phyloP scores from a whole-genome alignment of 2,113 vertebrate species.

The Harpagus bidentatus region DNA sequence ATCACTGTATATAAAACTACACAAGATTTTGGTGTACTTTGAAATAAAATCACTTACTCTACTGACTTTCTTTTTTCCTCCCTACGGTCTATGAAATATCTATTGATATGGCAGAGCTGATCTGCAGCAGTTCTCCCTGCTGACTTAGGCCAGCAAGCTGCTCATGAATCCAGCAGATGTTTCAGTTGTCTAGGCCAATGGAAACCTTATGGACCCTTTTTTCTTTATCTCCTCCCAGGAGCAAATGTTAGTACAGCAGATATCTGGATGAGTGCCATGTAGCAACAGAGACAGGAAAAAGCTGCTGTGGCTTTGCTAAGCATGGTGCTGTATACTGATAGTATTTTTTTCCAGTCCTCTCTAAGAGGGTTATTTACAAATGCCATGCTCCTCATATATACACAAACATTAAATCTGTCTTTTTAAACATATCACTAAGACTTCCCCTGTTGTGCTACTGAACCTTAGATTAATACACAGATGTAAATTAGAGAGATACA shows the following conservation, averaged over 20 bases:
- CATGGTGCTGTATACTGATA: conserved; percentile 3
- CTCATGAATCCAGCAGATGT: conserved; percentile 73
- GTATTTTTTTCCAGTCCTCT: not conserved
- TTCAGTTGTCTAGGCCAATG: conserved; percentile 70
- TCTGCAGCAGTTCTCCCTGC: conserved; percentile 54
- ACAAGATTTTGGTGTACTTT: conserved; percentile 23
- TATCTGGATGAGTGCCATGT: conserved; percentile 53
- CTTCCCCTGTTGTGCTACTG: not conserved
- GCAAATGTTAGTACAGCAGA: conserved; percentile 72
- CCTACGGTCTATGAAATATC: conserved; percentile 48
- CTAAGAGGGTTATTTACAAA: not conserved
- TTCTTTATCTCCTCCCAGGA: conserved; percentile 68
- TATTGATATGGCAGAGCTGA: conserved; percentile 50
- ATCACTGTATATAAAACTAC: not conserved
- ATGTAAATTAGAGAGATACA: not conserved
- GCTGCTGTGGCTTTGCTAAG: conserved; percentile 4
- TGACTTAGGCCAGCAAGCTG: conserved; percentile 69
- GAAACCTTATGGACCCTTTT: conserved; percentile 73
- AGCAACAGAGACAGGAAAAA: conserved; percentile 38
- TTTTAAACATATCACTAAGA: not conserved
- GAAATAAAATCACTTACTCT: conserved; percentile 28
- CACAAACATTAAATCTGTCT: not conserved
- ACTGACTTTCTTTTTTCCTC: conserved; percentile 17
- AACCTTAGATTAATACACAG: not conserved
- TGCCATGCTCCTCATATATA: not conserved